Conservation (phyloP, 1,140 invertebrate species). For the Apolygus lucorum region DNA sequence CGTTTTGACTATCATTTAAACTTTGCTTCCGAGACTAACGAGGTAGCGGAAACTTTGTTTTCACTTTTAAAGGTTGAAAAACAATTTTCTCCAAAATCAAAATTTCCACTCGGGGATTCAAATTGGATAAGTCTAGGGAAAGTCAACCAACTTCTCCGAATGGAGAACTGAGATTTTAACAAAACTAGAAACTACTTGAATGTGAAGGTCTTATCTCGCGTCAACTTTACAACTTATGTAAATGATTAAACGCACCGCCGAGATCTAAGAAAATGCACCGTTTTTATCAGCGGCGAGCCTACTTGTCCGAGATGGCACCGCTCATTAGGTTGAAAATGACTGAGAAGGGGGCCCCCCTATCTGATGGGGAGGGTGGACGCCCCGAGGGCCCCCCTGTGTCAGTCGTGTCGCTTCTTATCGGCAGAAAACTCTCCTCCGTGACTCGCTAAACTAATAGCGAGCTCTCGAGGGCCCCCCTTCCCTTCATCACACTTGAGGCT, state of each 20-base stretch:
- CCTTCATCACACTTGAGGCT: neutral
- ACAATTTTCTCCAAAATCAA: too few relatives aligned
- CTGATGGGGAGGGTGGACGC: neutral
- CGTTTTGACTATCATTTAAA: too few relatives aligned
- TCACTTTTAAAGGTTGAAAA: too few relatives aligned
- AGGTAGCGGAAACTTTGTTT: too few relatives aligned
- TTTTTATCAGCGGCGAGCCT: neutral
- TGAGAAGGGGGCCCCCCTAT: neutral
- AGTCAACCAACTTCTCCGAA: too few relatives aligned
- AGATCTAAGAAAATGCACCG: neutral
- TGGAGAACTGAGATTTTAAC: too few relatives aligned
- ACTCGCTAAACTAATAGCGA: neutral
- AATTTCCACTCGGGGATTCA: too few relatives aligned
- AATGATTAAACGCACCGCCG: neutral
- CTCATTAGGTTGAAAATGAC: neutral
- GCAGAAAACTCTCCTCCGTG: neutral
- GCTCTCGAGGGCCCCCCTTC: neutral
- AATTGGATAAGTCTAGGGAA: too few relatives aligned
- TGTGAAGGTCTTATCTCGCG: too few relatives aligned
- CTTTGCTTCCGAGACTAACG: too few relatives aligned
- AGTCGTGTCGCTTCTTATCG: neutral
- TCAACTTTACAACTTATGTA: neutral
- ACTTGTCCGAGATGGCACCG: neutral
- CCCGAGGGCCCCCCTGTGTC: neutral
- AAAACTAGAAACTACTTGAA: too few relatives aligned